A percentile compares a stretch with the other conserved stretches of the same genome.
These are phyloP conservation scores for Ormyrus rosae DNA, from an alignment of 2,888 invertebrate species.

Conservation along the genomic window DNA sequence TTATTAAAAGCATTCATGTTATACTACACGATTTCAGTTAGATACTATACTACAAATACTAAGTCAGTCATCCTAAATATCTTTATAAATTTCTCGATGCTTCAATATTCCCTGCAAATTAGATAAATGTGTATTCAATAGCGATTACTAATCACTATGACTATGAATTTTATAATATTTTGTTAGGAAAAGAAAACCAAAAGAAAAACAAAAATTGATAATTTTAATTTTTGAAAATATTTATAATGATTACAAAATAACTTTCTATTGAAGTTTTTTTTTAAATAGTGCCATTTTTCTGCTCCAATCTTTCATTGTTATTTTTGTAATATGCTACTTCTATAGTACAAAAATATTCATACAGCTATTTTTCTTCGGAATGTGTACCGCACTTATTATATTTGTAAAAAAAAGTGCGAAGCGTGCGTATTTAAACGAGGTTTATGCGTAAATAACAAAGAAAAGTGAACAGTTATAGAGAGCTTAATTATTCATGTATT, in stretches of 20 bases:
- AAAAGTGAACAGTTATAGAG: conserved; percentile 34
- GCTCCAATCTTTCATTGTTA: conserved; percentile 46
- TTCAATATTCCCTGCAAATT: conserved; percentile 39
- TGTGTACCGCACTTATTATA: conserved; percentile 24
- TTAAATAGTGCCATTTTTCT: conserved; percentile 39
- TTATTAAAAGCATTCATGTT: conserved; percentile 29
- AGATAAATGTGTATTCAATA: conserved; percentile 39
- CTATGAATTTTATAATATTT: conserved; percentile 52
- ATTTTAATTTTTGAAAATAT: conserved; percentile 33
- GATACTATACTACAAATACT: conserved; percentile 30
- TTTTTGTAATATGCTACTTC: conserved; percentile 49
- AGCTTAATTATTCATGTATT: conserved; percentile 54
- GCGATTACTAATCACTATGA: conserved; percentile 30
- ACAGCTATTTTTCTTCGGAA: conserved; percentile 37
- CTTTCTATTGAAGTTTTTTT: conserved; percentile 24
- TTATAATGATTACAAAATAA: conserved; percentile 18
- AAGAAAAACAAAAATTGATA: conserved; percentile 27
- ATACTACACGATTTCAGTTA: conserved; percentile 41
- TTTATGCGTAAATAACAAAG: conserved; percentile 18
- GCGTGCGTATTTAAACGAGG: background rate
- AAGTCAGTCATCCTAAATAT: conserved; percentile 17
- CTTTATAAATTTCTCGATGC: conserved; percentile 42
- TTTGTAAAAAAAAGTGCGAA: conserved; percentile 42
- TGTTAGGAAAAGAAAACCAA: conserved; percentile 49
- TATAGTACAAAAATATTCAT: conserved; percentile 46